These are phyloP conservation scores for Otolemur garnettii DNA, from an alignment of 2,113 vertebrate genomes.

Conservation along the genomic window DNA sequence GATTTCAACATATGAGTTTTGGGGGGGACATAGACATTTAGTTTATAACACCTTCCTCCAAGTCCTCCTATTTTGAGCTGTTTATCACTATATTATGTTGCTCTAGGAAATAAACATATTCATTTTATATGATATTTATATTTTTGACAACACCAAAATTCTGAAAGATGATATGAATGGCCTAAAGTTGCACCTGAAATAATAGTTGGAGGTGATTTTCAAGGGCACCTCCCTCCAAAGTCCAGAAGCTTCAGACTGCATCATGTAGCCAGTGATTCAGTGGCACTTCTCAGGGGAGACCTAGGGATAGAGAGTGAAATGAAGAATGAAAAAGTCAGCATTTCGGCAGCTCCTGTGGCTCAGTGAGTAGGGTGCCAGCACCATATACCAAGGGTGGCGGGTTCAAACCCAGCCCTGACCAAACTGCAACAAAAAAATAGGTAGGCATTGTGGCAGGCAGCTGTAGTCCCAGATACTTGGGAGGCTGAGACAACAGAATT, in stretches of 20 bases:
- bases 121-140: background rate
- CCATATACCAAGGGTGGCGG: too few species aligned
- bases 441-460: too few species aligned
- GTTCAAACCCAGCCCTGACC: too few species aligned
- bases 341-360: too few species aligned
- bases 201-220: background rate
- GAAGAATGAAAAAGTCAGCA: background rate
- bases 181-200: background rate
- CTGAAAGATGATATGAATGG: background rate
- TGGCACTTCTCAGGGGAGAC: background rate
- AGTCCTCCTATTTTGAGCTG: background rate
- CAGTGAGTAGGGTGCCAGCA: too few species aligned
- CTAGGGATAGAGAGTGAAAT: background rate
- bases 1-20: background rate
- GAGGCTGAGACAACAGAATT: too few species aligned
- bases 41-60: background rate
- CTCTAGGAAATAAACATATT: background rate
- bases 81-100: background rate
- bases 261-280: background rate
- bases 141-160: background rate
- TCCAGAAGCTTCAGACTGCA: background rate
- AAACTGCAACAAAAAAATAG: too few species aligned
- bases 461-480: too few species aligned
- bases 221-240: background rate
- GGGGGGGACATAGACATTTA: background rate